Conservation (phyloP, 1,140 invertebrate species). For the Pseudomyrmex sp. region DNA sequence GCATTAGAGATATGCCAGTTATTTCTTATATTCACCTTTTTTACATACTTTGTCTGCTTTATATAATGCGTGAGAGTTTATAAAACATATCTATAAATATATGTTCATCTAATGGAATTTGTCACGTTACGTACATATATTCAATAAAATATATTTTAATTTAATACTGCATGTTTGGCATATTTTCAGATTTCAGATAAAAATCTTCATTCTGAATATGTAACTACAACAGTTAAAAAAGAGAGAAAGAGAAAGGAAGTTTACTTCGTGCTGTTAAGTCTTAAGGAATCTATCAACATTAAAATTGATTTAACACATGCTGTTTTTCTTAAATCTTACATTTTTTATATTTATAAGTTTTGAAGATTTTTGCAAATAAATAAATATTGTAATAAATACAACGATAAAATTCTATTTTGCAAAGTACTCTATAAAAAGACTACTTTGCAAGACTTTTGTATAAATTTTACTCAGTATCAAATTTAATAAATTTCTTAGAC, state of each 20-base stretch:
- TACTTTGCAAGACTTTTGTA: neutral
- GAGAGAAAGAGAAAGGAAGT: slow-evolving; percentile 24
- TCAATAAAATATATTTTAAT: slow-evolving; percentile 42
- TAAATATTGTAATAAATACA: neutral
- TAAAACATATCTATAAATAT: slow-evolving; percentile 63
- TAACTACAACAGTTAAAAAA: neutral
- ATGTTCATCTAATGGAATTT: slow-evolving; percentile 45
- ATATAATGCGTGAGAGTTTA: slow-evolving; percentile 54
- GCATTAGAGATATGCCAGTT: slow-evolving; percentile 61
- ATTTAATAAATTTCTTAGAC: slow-evolving; percentile 18
- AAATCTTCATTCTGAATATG: slow-evolving; percentile 27
- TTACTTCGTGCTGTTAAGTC: slow-evolving; percentile 13
- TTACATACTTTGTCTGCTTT: slow-evolving; percentile 20
- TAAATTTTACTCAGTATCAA: neutral
- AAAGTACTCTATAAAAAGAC: neutral
- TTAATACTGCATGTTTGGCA: slow-evolving; percentile 65
- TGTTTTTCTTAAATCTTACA: neutral
- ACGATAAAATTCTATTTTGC: slow-evolving; percentile 7
- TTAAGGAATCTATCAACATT: slow-evolving; percentile 41
- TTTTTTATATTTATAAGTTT: neutral
- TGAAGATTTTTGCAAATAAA: too few species aligned
- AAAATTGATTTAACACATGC: slow-evolving; percentile 29
- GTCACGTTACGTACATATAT: slow-evolving; percentile 13
- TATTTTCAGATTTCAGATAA: slow-evolving; percentile 37
- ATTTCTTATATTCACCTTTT: slow-evolving; percentile 18